A percentile compares a stretch with the other conserved stretches of the same genome.
Conservation (phyloP, 2,888 invertebrate genomes). For the Drosophila mulleri region DNA sequence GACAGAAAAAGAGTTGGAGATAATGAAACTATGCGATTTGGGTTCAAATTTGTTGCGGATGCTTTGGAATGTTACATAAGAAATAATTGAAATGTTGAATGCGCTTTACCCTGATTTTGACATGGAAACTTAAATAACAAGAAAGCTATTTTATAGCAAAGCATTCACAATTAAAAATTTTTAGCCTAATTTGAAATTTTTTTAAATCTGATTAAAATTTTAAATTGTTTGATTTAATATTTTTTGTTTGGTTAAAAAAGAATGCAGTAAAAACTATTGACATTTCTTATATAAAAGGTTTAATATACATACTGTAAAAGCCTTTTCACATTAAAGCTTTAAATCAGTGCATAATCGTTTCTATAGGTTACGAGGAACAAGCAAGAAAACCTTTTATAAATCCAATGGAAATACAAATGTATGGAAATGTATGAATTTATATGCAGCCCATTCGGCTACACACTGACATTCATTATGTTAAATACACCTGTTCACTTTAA, state of each 20-base stretch:
- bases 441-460: too few species aligned
- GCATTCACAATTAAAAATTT: background rate
- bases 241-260: too few species aligned
- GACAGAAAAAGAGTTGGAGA: background rate
- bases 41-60: background rate
- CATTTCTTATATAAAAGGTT: too few species aligned
- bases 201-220: background rate
- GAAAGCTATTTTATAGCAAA: background rate
- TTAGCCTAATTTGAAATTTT: accelerated
- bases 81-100: background rate
- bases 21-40: background rate
- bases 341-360: too few species aligned
- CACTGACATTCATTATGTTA: background rate
- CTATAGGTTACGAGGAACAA: too few species aligned
- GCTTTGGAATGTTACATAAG: background rate
- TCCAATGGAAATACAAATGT: too few species aligned
- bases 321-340: too few species aligned
- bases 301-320: too few species aligned
- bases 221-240: too few species aligned
- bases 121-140: background rate
- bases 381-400: too few species aligned
- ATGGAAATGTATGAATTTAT: too few species aligned
- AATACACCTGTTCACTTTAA: background rate
- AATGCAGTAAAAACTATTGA: too few species aligned
- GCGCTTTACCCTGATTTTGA: background rate